Percentiles rank a stretch among this genome's conserved stretches.
Evolutionary conservation across 1,140 invertebrate genomes (phyloP).

Genomic region (Drosophila athabasca): DNA sequence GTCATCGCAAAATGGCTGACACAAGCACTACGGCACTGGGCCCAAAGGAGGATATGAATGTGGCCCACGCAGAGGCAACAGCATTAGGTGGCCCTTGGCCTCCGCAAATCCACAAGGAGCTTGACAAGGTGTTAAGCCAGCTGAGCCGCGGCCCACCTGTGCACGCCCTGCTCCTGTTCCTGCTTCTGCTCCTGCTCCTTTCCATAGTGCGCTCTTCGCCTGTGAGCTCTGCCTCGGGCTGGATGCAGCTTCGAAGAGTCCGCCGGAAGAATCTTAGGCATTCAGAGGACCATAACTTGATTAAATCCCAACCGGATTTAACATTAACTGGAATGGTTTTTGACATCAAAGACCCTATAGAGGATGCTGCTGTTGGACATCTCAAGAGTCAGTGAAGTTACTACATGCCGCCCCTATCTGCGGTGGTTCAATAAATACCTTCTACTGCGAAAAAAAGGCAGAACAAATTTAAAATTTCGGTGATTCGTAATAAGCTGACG

Average conservation of each 20-base stretch:
- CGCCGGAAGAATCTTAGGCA: constrained; percentile 9
- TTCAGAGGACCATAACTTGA: neutral
- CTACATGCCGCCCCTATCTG: too few species aligned
- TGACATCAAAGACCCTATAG: neutral
- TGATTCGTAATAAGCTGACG: too few species aligned
- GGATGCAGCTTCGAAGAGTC: neutral
- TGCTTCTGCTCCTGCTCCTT: neutral
- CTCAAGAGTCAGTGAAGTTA: too few species aligned
- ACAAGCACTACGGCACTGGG: constrained; percentile 6
- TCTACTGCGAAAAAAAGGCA: too few species aligned
- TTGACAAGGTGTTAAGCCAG: constrained; percentile 67
- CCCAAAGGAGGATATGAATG: neutral
- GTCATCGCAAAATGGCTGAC: constrained; percentile 47
- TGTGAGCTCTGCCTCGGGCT: constrained; percentile 28
- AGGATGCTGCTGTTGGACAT: too few species aligned
- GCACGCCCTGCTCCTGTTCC: neutral
- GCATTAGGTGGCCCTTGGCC: constrained; percentile 45
- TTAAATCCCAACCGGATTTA: too few species aligned
- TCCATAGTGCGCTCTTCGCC: neutral
- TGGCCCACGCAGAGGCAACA: neutral
- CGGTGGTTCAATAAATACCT: too few species aligned
- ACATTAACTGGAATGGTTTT: neutral
- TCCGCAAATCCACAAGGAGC: constrained; percentile 73
- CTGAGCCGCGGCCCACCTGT: constrained; percentile 29
- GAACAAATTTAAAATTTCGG: too few species aligned